These are phyloP conservation scores for Zaprionus taronus DNA, from an alignment of 1,140 invertebrate species.

Conservation along the genomic window DNA sequence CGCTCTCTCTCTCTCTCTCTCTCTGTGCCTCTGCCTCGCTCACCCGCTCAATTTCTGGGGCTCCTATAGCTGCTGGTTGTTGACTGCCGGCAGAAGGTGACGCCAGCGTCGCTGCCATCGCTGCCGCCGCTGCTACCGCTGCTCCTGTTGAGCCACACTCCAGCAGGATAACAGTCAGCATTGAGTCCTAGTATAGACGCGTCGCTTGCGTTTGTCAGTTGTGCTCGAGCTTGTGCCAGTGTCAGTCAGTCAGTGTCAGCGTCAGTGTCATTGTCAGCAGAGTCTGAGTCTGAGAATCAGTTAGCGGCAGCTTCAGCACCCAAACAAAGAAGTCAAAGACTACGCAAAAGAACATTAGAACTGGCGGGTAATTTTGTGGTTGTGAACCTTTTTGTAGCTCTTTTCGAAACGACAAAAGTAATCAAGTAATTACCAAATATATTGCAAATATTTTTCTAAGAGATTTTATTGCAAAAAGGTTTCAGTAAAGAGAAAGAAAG, in stretches of 20 bases:
- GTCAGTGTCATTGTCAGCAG: constrained; percentile 21
- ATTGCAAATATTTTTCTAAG: constrained; percentile 54
- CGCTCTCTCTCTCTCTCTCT: background rate
- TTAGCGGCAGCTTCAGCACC: constrained; percentile 31
- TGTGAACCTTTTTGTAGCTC: constrained; percentile 71
- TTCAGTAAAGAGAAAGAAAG: constrained; percentile 30
- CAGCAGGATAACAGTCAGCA: constrained; percentile 42
- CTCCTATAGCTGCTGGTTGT: constrained; percentile 47
- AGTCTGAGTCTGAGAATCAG: constrained; percentile 44
- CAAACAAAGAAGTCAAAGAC: background rate
- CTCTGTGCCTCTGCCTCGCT: constrained; percentile 7
- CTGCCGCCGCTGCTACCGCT: constrained; percentile 36
- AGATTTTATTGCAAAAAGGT: constrained; percentile 56
- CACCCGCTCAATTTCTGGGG: constrained; percentile 38
- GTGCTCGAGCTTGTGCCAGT: constrained; percentile 74
- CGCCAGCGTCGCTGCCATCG: constrained; percentile 32
- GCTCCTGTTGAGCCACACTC: constrained; percentile 51
- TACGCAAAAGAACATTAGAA: constrained; percentile 1
- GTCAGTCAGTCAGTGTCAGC: constrained; percentile 58
- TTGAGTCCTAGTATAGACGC: constrained; percentile 62
- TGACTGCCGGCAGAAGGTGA: constrained; percentile 54
- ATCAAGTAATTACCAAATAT: constrained; percentile 8
- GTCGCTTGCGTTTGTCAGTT: constrained; percentile 71
- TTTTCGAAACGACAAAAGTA: constrained; percentile 46
- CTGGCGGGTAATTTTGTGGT: constrained; percentile 66